Percentiles rank a stretch among this genome's conserved stretches.
Evolutionary conservation across 64 coral and sea anemone genomes (phyloP).

Genomic region (Pachyseris speciosa): DNA sequence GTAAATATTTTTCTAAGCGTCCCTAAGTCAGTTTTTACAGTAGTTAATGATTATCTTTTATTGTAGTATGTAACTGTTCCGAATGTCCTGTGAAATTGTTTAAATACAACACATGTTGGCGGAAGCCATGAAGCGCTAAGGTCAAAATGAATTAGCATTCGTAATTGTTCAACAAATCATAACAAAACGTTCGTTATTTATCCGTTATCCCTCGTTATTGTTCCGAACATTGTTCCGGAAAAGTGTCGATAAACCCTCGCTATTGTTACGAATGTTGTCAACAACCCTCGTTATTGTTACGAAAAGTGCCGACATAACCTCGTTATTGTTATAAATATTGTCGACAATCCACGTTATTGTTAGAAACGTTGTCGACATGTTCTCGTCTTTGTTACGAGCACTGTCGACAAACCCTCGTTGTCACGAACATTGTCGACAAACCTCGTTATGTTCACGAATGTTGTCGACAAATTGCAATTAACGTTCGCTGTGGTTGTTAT

Average conservation of each 20-base stretch:
- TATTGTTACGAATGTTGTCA: not conserved
- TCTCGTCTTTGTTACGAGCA: not conserved
- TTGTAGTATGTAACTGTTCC: no score
- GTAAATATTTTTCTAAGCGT: no score
- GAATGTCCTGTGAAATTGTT: no score
- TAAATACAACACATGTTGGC: no score
- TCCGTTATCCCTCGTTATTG: not conserved
- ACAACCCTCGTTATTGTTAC: not conserved
- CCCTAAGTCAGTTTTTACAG: no score
- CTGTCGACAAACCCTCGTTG: not conserved
- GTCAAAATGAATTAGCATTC: no score
- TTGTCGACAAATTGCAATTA: not conserved
- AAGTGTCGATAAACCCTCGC: not conserved
- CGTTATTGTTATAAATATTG: not conserved
- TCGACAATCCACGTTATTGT: not conserved
- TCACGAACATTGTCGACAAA: not conserved
- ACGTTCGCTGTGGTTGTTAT: not conserved
- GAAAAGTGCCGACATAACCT: not conserved
- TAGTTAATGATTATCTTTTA: no score
- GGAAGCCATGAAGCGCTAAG: no score
- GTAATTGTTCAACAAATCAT: no score
- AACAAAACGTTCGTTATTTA: no score
- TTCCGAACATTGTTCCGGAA: not conserved
- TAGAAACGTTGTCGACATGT: no score
- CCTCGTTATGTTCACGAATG: not conserved